Base-by-base conservation (phyloP, 2,888 invertebrate genomes). In the Agriopis marginaria region DNA sequence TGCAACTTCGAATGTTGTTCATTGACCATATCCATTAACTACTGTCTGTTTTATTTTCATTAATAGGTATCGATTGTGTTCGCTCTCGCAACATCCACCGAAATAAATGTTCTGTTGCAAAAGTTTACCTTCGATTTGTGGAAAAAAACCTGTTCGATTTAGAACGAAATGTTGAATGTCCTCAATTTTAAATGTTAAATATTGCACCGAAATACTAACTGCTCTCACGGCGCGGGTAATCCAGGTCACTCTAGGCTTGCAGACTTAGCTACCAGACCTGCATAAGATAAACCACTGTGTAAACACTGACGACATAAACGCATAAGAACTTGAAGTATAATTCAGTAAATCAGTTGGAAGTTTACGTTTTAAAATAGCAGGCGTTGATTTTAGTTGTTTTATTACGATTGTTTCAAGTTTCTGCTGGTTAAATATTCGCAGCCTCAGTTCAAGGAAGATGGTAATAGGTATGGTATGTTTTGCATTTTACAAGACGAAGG, bases 131-230 rank as follows among this genome's bases (percentile, higher is more conserved):
- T 66, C 63, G 54, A 63, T 54, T 62, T 60, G 66, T 59, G 53
- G 63, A 62, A 61, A 65, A 62, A 70, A 70, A 70, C 62, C 65
- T 53, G 66, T 59, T 66, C 56, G 65, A 55, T 65, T 62, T 66
- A 70, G 66, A 66, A 66, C 63, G 66, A 70, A 66, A 66, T 50
- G 69, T 63, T 66, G 62, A 65, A 58, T 55, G 56, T 61, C 58
- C 69, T 69, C 70, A 59, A 58, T 65, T 32, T 62, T 9, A 70
- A 66, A 70, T 70, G 70, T 66, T 70, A 70, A 70, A 70, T 66
- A 63, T 66, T 70, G 66, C 69, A 62, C 70, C 66, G 47, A 66
- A 63, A 63, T 45, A 62, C 55, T 63, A 63, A 63, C 66, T 63
- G 65, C 56, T 66, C 66, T 66, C 70, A 44, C 70, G 66, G 44